Evolutionary conservation across 2,888 invertebrate species (phyloP).

Genomic region (Eretmocerus hayati): DNA sequence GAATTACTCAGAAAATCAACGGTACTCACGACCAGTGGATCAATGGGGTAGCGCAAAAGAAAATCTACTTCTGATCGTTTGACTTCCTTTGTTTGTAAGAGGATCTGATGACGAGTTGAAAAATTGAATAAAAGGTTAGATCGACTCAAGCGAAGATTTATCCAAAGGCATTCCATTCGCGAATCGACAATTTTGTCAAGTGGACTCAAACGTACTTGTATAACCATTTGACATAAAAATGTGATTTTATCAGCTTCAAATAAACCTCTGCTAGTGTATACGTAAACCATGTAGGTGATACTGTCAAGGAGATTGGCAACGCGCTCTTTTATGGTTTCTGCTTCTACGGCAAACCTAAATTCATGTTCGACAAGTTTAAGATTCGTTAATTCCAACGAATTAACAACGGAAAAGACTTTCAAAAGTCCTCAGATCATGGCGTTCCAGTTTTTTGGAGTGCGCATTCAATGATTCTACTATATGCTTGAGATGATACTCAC

Average conservation of each 20-base stretch:
- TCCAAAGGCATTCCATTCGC: too few relatives aligned
- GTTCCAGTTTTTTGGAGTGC: background rate
- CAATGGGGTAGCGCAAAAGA: conserved; percentile 74
- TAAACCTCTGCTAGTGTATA: conserved; percentile 82
- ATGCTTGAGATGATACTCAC: background rate
- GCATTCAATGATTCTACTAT: background rate
- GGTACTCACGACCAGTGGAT: conserved; percentile 66
- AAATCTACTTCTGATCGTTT: conserved; percentile 76
- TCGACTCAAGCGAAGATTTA: background rate
- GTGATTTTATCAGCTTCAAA: conserved; percentile 90
- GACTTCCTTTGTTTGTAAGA: conserved; percentile 61
- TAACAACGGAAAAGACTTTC: too few relatives aligned
- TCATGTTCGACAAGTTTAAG: background rate
- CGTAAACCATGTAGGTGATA: conserved; percentile 79
- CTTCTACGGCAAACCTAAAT: conserved; percentile 52
- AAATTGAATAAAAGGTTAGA: too few relatives aligned
- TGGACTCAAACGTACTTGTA: conserved; percentile 58
- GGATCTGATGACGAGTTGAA: conserved; percentile 46
- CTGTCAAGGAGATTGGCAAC: conserved; percentile 76
- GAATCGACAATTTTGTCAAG: background rate
- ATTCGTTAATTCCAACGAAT: too few relatives aligned
- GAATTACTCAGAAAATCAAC: conserved; percentile 75
- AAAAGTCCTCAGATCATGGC: too few relatives aligned
- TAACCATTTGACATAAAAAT: conserved; percentile 78
- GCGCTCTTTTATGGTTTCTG: conserved; percentile 64